Percentiles rank a stretch among this genome's conserved stretches.
These are phyloP conservation scores for Erethizon dorsatum DNA, from an alignment of 2,797 vertebrate genomes.

Conservation along the genomic window DNA sequence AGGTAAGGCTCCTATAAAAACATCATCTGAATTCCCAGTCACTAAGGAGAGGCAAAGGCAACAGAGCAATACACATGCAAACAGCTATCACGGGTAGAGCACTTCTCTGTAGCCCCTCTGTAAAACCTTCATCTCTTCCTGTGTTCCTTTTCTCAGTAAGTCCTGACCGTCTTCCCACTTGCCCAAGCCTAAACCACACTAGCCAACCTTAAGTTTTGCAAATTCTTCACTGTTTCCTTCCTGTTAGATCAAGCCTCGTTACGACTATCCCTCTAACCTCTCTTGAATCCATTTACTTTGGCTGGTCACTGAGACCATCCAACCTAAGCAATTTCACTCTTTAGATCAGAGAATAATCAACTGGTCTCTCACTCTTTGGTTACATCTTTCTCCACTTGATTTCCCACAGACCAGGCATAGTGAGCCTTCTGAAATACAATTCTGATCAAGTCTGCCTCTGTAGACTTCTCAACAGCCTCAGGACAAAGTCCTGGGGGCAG, in stretches of 20 bases:
- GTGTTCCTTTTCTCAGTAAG: neutral
- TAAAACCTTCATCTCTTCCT: neutral
- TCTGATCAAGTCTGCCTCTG: neutral
- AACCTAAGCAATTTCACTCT: neutral
- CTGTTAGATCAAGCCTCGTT: neutral
- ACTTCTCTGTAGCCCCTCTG: neutral
- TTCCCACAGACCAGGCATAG: neutral
- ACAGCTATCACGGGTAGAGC: neutral
- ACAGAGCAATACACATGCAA: neutral
- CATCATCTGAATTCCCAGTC: neutral
- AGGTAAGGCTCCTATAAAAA: neutral
- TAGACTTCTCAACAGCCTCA: no score
- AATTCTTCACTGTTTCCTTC: neutral
- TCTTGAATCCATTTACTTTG: neutral
- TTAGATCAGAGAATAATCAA: neutral
- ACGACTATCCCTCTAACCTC: neutral
- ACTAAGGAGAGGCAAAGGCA: neutral
- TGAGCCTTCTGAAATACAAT: slow-evolving; percentile 4
- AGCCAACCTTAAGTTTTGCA: neutral
- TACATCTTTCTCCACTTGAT: neutral
- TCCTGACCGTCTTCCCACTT: neutral
- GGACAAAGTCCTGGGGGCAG: neutral
- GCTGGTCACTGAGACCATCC: neutral
- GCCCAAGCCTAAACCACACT: neutral
- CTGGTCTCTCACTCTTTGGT: neutral